Evolutionary conservation across 30 jellyfish, hydroid and myxozoan genomes (phyloP).

Genomic region (Hydractinia echinata): DNA sequence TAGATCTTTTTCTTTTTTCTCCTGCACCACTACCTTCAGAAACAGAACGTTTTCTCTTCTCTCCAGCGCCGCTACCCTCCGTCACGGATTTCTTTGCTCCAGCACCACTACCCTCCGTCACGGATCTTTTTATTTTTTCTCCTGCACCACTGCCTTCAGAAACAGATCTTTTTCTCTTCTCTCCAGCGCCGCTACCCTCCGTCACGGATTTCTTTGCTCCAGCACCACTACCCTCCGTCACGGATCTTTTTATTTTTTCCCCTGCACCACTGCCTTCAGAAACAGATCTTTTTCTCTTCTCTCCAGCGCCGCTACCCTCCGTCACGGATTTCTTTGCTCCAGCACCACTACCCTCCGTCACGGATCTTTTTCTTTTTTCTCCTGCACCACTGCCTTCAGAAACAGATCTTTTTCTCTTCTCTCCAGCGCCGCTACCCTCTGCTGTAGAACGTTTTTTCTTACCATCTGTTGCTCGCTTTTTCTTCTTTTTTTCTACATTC

Average conservation of each 20-base stretch:
- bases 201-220: slow-evolving; percentile 3
- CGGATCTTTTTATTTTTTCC: background rate
- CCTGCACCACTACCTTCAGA: slow-evolving; percentile 15
- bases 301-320: slow-evolving; percentile 8
- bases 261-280: slow-evolving; percentile 18
- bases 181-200: slow-evolving; percentile 1
- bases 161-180: background rate
- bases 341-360: slow-evolving; percentile 12
- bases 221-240: background rate
- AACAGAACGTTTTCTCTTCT: background rate
- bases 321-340: background rate
- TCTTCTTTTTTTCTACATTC: slow-evolving; percentile 29
- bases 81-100: slow-evolving; percentile 3
- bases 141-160: slow-evolving; percentile 18
- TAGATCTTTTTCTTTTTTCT: background rate
- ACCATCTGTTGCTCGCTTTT: background rate
- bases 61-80: slow-evolving; percentile 1
- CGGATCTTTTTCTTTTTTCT: background rate
- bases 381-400: background rate
- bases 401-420: background rate
- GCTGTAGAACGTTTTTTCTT: slow-evolving; percentile 1
- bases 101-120: background rate
- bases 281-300: background rate
- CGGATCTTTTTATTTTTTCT: background rate
- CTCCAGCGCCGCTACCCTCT: slow-evolving; percentile 23